Percentiles rank a stretch among this genome's conserved stretches.
phyloP scores from a whole-genome alignment of 2,797 vertebrate species.

The Hafferia zeledoni region DNA sequence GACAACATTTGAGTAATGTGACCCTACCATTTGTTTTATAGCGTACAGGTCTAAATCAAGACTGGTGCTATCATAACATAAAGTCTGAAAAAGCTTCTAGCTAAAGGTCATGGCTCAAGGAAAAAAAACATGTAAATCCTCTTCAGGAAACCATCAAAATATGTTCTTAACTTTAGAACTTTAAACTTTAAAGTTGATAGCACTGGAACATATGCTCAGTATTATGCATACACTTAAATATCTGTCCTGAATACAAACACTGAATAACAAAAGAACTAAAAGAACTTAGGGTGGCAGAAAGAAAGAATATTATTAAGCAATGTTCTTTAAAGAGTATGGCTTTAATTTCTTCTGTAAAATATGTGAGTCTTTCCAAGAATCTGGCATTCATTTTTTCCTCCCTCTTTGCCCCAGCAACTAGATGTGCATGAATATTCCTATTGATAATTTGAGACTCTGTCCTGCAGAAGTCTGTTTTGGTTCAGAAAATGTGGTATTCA shows the following conservation, averaged over 20 bases:
- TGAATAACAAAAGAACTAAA: constrained; percentile 40
- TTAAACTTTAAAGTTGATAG: constrained; percentile 30
- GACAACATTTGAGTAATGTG: neutral
- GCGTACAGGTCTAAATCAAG: neutral
- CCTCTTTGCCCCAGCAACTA: constrained; percentile 48
- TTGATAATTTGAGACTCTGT: constrained; percentile 20
- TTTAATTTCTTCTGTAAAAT: constrained; percentile 65
- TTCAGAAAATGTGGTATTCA: constrained; percentile 33
- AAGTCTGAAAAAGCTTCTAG: neutral
- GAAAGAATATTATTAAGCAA: constrained; percentile 56
- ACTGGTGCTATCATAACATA: neutral
- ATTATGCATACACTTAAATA: constrained; percentile 32
- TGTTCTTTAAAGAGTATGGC: constrained; percentile 59
- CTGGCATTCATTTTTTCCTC: constrained; percentile 69
- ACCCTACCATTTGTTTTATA: neutral
- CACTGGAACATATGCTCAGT: constrained; percentile 45
- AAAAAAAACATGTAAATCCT: neutral
- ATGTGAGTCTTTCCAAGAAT: constrained; percentile 72
- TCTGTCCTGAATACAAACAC: neutral
- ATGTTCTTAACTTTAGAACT: constrained; percentile 42
- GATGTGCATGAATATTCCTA: constrained; percentile 55
- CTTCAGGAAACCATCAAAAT: constrained; percentile 43
- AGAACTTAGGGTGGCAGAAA: constrained; percentile 34
- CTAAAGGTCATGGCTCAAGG: neutral
- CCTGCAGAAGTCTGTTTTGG: constrained; percentile 12